Conservation (phyloP, 2,113 vertebrate species). For the Chrysochloris asiatica region DNA sequence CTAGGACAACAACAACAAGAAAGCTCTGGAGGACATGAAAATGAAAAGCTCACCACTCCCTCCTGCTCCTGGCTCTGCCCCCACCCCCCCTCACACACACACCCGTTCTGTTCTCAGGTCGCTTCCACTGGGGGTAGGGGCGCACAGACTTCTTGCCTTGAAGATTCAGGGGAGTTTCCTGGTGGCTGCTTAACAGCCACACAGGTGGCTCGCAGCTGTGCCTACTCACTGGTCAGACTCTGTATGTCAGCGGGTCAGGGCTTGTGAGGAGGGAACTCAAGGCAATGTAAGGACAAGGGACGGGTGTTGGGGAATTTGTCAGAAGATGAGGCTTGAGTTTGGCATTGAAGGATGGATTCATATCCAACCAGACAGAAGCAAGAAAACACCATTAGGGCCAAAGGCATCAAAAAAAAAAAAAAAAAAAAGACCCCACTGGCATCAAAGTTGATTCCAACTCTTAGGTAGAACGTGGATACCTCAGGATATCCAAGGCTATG, state of each 20-base stretch:
- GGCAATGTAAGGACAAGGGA: neutral
- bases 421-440: no score
- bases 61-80: no score
- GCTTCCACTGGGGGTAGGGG: rapidly evolving
- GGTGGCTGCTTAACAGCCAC: neutral
- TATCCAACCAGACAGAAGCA: neutral
- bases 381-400: neutral
- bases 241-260: neutral
- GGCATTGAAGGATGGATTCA: neutral
- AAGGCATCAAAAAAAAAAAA: no score
- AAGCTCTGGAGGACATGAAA: conserved; percentile 61
- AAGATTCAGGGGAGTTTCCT: neutral
- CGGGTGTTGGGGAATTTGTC: neutral
- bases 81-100: no score
- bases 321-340: neutral
- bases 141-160: no score
- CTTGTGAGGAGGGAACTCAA: neutral
- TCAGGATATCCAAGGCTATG: no score
- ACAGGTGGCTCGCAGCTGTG: neutral
- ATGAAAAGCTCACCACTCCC: conserved; percentile 67
- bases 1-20: conserved; percentile 65
- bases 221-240: neutral
- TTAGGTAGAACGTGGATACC: no score
- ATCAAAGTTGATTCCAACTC: no score
- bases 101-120: neutral